phyloP scores from a whole-genome alignment of 2,113 vertebrate species.

The Rhabdornis inornatus region DNA sequence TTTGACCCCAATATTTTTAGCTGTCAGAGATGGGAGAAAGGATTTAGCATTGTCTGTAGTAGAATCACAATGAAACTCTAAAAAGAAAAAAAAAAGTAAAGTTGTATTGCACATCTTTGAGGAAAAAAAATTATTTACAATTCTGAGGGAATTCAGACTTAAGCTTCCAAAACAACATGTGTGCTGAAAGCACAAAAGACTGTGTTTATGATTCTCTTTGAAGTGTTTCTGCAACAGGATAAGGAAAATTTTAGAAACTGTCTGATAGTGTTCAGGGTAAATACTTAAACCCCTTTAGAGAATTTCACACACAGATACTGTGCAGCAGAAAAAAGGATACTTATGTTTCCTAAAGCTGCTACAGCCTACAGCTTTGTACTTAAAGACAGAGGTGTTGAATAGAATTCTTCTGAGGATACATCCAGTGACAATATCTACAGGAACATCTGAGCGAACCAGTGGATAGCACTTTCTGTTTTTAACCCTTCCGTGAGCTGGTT shows the following conservation, averaged over 20 bases:
- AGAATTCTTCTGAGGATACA: constrained; percentile 93
- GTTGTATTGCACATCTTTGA: constrained; percentile 42
- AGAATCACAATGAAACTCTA: not conserved
- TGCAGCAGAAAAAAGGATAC: constrained; percentile 86
- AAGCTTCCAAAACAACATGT: constrained; percentile 74
- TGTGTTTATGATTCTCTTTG: constrained; percentile 96
- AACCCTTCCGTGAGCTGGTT: constrained; percentile 67
- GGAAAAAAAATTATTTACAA: constrained; percentile 66
- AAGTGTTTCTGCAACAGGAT: constrained; percentile 97
- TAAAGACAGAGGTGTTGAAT: constrained; percentile 92
- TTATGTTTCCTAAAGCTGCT: constrained; percentile 94
- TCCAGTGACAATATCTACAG: constrained; percentile 86
- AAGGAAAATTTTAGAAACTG: constrained; percentile 93
- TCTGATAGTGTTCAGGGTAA: constrained; percentile 97
- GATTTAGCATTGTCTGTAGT: not conserved
- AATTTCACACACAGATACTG: constrained; percentile 96
- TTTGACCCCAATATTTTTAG: not conserved
- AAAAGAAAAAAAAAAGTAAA: not conserved
- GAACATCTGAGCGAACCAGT: constrained; percentile 81
- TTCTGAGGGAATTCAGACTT: constrained; percentile 74
- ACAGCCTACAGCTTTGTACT: constrained; percentile 93
- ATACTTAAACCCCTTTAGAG: constrained; percentile 99
- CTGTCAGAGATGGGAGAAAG: not conserved
- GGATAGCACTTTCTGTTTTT: constrained; percentile 75
- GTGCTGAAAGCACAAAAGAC: constrained; percentile 74